A percentile compares a stretch with the other conserved stretches of the same genome.
Conservation (phyloP, 53 echinoderm and acorn worm genomes). For the Echinarachnius parma region DNA sequence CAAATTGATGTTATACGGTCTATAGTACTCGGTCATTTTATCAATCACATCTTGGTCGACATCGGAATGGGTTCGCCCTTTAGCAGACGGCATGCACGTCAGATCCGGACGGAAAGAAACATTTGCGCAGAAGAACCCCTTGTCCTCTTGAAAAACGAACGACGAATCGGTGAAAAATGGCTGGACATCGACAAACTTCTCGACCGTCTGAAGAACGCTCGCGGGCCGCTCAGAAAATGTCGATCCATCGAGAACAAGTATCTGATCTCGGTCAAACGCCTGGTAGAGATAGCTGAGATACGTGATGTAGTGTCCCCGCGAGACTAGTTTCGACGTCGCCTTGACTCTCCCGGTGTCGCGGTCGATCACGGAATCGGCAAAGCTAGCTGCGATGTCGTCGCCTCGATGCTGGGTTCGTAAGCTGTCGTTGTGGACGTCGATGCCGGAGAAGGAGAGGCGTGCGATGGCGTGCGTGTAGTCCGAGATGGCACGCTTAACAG, state of each 20-base stretch:
- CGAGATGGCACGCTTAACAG: too few relatives aligned
- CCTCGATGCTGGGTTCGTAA: too few relatives aligned
- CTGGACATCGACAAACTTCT: not conserved
- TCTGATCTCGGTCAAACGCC: not conserved
- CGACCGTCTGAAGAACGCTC: not conserved
- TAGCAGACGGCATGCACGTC: not conserved
- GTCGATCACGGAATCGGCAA: too few relatives aligned
- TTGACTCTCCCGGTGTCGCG: too few relatives aligned
- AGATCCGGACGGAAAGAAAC: not conserved
- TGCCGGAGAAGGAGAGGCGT: too few relatives aligned
- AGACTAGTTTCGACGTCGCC: too few relatives aligned
- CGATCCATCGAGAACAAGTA: not conserved
- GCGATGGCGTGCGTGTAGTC: too few relatives aligned
- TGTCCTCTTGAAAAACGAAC: not conserved
- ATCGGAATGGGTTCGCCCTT: not conserved
- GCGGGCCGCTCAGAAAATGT: not conserved
- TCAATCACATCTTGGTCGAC: not conserved
- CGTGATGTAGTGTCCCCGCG: too few relatives aligned
- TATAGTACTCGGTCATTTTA: not conserved
- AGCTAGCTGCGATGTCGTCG: too few relatives aligned
- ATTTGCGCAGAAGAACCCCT: constrained; percentile 5
- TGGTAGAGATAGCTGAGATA: too few relatives aligned
- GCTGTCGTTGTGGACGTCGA: too few relatives aligned
- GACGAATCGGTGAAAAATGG: not conserved
- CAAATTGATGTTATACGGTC: not conserved